Base-by-base conservation (phyloP, 2,888 invertebrate genomes). In the Sphaerophoria rueppellii region DNA sequence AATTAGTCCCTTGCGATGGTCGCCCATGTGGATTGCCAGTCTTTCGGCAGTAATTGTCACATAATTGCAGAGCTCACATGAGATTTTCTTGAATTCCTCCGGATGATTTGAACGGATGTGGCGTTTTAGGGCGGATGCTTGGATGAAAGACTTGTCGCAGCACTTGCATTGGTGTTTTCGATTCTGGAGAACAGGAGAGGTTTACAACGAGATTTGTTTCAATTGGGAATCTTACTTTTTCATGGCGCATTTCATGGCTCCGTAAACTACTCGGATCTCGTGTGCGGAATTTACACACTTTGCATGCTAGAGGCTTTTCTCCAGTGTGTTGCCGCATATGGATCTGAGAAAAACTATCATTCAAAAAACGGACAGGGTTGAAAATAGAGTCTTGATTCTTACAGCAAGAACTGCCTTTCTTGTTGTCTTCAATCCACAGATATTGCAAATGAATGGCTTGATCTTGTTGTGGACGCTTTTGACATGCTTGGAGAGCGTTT, bases 311-410 rank as follows among this genome's bases (percentile, higher is more conserved):
- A 0, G 96, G 96, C 89, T 96, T 96, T 87, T 96, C 96, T 4
- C 96, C 95, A 0, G 96, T 96, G 88, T 96, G 96, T 87, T 95
- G 95, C 11, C 96, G 92, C 88, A 95, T 92, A 90, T 96, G 96
- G 87, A 96, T 93, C 93, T 94, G 89, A 4, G 89, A 87, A 40
- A 7, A 4, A 32, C 4, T 7, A 0, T n/a, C 7, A n/a, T 9
- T n/a, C 6, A 40, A 16, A 43, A 7, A 43, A 11, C 9, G 9
- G 12, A n/a, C n/a, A 43, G 4, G 6, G 11, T 6, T 6, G 6
- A 12, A 24, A 12, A 24, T 35, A 12, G 6, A 40, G 6, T 12
- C 2, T 4, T 43, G 24, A 43, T 16, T 50, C 90, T 89, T 89
- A 93, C 93, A 88, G 93, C 93, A 72, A 96, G 90, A 93, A 95